Conservation (phyloP, 2,797 vertebrate genomes). For the Danio kyathit region DNA sequence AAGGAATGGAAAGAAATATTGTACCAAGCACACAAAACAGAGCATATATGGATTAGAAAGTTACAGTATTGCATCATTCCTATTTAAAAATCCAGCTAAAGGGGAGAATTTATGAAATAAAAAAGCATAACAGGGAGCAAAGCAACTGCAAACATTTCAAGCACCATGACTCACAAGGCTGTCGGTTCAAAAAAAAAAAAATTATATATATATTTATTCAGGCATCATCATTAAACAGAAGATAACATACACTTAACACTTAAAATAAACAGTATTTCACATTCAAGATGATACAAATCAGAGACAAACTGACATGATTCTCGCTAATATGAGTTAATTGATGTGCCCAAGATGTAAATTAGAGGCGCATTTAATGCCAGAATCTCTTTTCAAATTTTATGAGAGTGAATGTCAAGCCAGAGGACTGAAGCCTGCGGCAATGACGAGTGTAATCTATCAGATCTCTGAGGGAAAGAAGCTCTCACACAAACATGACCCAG, state of each 20-base stretch:
- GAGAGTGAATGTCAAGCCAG: constrained; percentile 21
- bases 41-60: neutral
- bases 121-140: neutral
- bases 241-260: neutral
- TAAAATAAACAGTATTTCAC: neutral
- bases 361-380: constrained; percentile 7
- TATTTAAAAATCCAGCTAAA: constrained; percentile 13
- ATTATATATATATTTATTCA: too few relatives aligned
- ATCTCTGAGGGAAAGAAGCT: constrained; percentile 48
- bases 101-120: neutral
- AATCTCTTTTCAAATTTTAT: neutral
- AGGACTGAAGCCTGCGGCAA: constrained; percentile 28
- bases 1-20: neutral
- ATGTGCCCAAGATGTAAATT: constrained; percentile 23
- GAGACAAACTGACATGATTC: constrained; percentile 4
- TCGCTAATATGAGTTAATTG: constrained; percentile 38
- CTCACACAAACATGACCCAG: constrained; percentile 50
- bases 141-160: neutral
- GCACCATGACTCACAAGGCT: neutral
- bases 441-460: constrained; percentile 40
- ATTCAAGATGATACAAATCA: constrained; percentile 22
- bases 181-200: neutral
- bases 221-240: constrained; percentile 19
- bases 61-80: neutral
- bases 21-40: neutral